Conservation (phyloP, 2,797 vertebrate species). For the Macropus fuliginosus region DNA sequence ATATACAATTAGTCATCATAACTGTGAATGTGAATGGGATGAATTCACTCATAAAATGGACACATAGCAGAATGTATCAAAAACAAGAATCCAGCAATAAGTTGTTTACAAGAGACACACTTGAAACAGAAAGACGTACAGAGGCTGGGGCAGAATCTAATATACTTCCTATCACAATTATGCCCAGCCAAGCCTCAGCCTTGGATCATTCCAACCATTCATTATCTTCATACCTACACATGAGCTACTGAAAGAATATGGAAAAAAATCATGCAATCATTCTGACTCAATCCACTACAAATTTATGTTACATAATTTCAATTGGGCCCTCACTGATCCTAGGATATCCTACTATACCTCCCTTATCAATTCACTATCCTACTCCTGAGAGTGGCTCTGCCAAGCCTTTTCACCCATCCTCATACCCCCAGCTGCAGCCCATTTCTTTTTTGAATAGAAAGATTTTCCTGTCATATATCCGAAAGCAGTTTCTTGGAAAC, state of each 20-base stretch:
- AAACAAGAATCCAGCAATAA: neutral
- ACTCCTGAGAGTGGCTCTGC: neutral
- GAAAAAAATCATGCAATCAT: neutral
- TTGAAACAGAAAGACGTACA: neutral
- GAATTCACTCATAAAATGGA: neutral
- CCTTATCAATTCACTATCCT: neutral
- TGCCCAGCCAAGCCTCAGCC: neutral
- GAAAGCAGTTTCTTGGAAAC: neutral
- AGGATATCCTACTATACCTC: neutral
- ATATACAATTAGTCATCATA: neutral
- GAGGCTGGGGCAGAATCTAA: neutral
- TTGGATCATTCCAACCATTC: neutral
- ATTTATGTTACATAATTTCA: neutral
- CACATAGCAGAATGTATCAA: neutral
- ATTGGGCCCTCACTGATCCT: neutral
- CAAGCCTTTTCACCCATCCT: neutral
- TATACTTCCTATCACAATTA: neutral
- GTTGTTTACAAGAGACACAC: neutral
- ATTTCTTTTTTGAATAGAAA: neutral
- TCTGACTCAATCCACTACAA: neutral
- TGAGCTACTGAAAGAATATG: neutral
- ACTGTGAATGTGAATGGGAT: neutral
- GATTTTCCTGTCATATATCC: neutral
- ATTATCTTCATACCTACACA: neutral
- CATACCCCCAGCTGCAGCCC: neutral